These are phyloP conservation scores for Automeris io DNA, from an alignment of 2,888 invertebrate species.

Conservation along the genomic window DNA sequence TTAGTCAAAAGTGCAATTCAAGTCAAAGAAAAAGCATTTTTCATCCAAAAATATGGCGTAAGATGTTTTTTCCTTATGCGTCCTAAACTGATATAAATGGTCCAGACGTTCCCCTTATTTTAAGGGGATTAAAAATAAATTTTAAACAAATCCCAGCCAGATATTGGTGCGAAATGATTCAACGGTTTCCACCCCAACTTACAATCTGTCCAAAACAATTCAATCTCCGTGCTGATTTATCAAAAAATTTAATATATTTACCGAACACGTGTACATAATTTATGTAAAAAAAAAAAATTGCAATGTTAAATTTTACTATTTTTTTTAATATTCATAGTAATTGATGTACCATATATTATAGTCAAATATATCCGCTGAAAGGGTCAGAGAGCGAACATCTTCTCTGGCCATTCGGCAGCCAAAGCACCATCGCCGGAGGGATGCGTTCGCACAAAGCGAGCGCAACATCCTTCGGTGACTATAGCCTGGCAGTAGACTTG, in stretches of 20 bases:
- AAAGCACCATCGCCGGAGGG: too few relatives aligned
- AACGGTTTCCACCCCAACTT: slow-evolving; percentile 37
- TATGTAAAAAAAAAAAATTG: slow-evolving; percentile 3
- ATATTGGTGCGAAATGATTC: slow-evolving; percentile 52
- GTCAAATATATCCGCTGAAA: too few relatives aligned
- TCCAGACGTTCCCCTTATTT: slow-evolving; percentile 20
- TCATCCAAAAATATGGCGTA: slow-evolving; percentile 1
- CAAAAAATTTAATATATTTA: slow-evolving; percentile 12
- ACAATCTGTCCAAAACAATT: slow-evolving; percentile 8
- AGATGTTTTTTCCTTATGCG: slow-evolving; percentile 11
- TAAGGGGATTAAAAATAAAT: slow-evolving; percentile 44
- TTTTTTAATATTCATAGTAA: background rate
- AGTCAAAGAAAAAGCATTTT: background rate
- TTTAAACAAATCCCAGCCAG: slow-evolving; percentile 44
- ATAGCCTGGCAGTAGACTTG: too few relatives aligned
- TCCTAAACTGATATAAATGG: slow-evolving; percentile 37
- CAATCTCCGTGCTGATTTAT: slow-evolving; percentile 13
- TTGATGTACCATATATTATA: too few relatives aligned
- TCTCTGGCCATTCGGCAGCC: too few relatives aligned
- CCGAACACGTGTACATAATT: slow-evolving; percentile 8
- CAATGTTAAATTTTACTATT: background rate
- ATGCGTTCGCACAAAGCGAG: too few relatives aligned
- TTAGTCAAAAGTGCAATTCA: too few relatives aligned
- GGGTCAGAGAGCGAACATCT: too few relatives aligned
- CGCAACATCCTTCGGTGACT: too few relatives aligned